Evolutionary conservation across 2,888 invertebrate species (phyloP), one percentile per base, ranked within the genome.

Genomic region (Sarcophaga carnaria): DNA sequence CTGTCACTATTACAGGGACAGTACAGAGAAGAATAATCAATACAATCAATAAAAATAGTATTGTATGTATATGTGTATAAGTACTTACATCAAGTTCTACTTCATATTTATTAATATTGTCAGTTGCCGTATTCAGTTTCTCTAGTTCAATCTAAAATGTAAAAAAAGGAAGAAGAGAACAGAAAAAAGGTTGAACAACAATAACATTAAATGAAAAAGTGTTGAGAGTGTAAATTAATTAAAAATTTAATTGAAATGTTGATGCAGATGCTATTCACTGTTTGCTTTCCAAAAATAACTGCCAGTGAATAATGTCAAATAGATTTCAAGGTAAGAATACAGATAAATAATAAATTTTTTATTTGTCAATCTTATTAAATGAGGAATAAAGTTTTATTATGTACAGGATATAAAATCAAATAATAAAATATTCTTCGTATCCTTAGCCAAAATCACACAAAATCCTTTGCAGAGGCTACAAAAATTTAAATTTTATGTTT

Each of bases 71-170:
- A 60, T 27, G 22, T 70, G 71, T 71, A 63, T 77, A 66, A 86
- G 89, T 90, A 93, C 93, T 95, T 93, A 96, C 96, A 93, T 98
- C 98, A 90, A 98, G 94, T 93, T 98, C 97, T 88, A 97, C 96
- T 94, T 98, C 98, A 88, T 97, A 95, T 90, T 96, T 96, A 94
- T 98, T 98, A 91, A 98, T 98, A 93, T 97, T 97, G 94, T 98
- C 97, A 78, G 98, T 98, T 45, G 98, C 97, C 90, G 96, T 96
- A 93, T 98, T 98, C 86, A 98, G 94, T 91, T 97, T 96, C 92
- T 98, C 98, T 92, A 98, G 94, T 94, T 98, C 98, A 91, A 97
- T 95, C 96, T 96, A 88, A 54, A 80, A 89, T 47, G 62, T 74
- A 78, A 79, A 75, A 80, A 80, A 76, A 64, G 76, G 74, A 45